Base-by-base conservation (phyloP, 2,797 vertebrate species). In the Tauraco hartlaubi region DNA sequence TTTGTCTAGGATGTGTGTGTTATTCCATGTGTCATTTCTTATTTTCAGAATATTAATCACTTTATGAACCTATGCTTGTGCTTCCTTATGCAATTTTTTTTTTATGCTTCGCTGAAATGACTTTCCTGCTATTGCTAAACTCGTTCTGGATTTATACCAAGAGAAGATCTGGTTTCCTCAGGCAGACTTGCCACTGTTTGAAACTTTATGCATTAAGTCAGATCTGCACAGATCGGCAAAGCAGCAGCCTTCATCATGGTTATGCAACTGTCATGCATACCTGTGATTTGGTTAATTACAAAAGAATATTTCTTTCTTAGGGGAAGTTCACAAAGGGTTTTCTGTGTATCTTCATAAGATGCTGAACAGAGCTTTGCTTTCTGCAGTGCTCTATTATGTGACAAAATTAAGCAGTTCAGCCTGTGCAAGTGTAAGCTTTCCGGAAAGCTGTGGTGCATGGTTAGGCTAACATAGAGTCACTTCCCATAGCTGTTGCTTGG, bases 141-240 rank as follows among this genome's bases (percentile, higher is more conserved):
- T 73, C 64, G 12, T 80, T 89, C 46, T 69, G 75, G 67, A 41
- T 79, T 69, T 82, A 52, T 73, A 77, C 77, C 37, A 80, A 76
- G 67, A 88, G 54, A 59, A 91, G 59, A 14, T 82, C 88, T 74
- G 39, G 18, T 93, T 93, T 96, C 86, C 74, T 59, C 41, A 54
- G n/a, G n/a, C 48, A 43, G 59, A 15, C 48, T 37, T 87, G 71
- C 48, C 69, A 48, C 1, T 9, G 16, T 73, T 88, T 85, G 11
- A 11, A n/a, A 59, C 59, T 63, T 81, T 37, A 31, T 33, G 43
- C 1, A 7, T 72, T 35, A 56, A 5, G 5, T 78, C 49, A 80
- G 31, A 76, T 52, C 48, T 51, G 29, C 20, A 5, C 6, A 25
- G 54, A 26, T 76, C 12, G 66, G 43, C 0, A 6, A 89, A 77